A percentile compares a stretch with the other conserved stretches of the same genome.
Conservation (phyloP, 2,888 invertebrate genomes). For the Napeogenes inachia region DNA sequence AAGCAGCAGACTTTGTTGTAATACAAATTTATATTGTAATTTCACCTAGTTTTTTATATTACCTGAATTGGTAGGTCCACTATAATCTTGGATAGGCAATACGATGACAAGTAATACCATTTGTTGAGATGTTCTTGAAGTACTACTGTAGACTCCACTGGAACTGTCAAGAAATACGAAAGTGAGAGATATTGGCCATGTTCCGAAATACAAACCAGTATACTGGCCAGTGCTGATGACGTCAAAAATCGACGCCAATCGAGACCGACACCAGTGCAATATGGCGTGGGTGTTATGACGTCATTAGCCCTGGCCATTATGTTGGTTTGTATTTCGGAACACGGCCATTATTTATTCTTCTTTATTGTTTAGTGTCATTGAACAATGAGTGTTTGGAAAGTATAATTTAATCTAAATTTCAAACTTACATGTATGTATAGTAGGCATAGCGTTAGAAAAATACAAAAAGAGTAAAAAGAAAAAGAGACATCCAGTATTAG, state of each 20-base stretch:
- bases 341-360: no score
- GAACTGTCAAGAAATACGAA: constrained; percentile 73
- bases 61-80: constrained; percentile 87
- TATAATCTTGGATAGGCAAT: constrained; percentile 85
- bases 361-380: no score
- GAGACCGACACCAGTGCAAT: no score
- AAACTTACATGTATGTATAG: constrained; percentile 80
- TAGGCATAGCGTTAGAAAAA: constrained; percentile 80
- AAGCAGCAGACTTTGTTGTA: neutral
- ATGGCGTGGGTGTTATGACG: no score
- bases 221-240: no score
- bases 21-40: neutral
- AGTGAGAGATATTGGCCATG: no score
- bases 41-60: neutral
- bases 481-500: constrained; percentile 78
- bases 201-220: no score
- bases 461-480: constrained; percentile 79
- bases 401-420: neutral
- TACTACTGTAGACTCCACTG: constrained; percentile 84
- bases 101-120: constrained; percentile 85
- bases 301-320: no score
- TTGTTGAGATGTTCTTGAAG: constrained; percentile 85
- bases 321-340: no score
- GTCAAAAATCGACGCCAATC: no score
- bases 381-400: no score